Evolutionary conservation across 2,888 invertebrate genomes (phyloP).

Genomic region (Agrochola litura): DNA sequence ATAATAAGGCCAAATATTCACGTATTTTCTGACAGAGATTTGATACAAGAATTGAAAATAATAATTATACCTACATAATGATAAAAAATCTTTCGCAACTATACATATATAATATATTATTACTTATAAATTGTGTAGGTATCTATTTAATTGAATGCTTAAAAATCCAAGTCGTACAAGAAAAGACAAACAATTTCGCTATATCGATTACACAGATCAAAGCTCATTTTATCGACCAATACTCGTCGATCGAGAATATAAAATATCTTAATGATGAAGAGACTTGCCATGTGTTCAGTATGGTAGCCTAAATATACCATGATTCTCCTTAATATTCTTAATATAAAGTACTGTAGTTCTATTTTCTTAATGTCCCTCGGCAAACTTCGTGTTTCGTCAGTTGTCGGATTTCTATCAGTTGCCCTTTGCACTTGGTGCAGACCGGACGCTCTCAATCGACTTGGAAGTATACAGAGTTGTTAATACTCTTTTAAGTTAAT

Average conservation of each 20-base stretch:
- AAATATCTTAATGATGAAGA: constrained; percentile 20
- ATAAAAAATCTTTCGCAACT: constrained; percentile 24
- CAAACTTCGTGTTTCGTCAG: too few relatives aligned
- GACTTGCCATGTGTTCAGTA: constrained; percentile 51
- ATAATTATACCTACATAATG: not conserved
- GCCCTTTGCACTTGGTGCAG: too few relatives aligned
- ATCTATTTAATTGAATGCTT: not conserved
- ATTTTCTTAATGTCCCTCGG: too few relatives aligned
- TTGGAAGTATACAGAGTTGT: too few relatives aligned
- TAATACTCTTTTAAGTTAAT: too few relatives aligned
- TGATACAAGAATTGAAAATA: constrained; percentile 35
- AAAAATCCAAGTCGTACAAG: not conserved
- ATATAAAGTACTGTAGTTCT: not conserved
- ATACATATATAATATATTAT: constrained; percentile 8
- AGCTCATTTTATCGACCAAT: constrained; percentile 9
- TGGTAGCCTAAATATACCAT: constrained; percentile 29
- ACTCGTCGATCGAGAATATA: constrained; percentile 1
- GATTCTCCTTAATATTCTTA: not conserved
- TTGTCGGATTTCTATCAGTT: too few relatives aligned
- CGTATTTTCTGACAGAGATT: constrained; percentile 51
- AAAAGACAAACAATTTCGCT: not conserved
- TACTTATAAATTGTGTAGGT: not conserved
- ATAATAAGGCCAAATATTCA: constrained; percentile 27
- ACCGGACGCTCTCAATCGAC: too few relatives aligned
- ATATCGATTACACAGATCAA: not conserved